A percentile compares a stretch with the other conserved stretches of the same genome.
Evolutionary conservation across 2,888 invertebrate genomes (phyloP).

Genomic region (Heliconius erato): DNA sequence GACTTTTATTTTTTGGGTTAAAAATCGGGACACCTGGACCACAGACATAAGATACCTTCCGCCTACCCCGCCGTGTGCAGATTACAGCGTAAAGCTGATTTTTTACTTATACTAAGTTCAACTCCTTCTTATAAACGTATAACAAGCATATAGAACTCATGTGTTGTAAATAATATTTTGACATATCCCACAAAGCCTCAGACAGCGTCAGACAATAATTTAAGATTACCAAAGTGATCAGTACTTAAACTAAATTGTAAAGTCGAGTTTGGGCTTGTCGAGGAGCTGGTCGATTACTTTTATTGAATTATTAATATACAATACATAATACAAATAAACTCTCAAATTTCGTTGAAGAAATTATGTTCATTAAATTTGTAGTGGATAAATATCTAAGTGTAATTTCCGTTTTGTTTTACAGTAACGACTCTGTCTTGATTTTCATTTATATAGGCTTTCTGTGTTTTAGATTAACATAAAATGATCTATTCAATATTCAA

Average conservation of each 20-base stretch:
- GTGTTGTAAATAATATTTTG: background rate
- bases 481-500: background rate
- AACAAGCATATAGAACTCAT: background rate
- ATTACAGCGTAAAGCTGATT: background rate
- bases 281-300: slow-evolving; percentile 19
- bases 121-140: too few relatives aligned
- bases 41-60: too few relatives aligned
- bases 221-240: slow-evolving; percentile 12
- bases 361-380: slow-evolving; percentile 16
- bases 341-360: background rate
- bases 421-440: background rate
- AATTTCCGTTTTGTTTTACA: slow-evolving; percentile 11
- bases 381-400: slow-evolving; percentile 2
- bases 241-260: slow-evolving; percentile 19
- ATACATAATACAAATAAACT: slow-evolving; percentile 13
- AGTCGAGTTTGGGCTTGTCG: background rate
- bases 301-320: slow-evolving; percentile 17
- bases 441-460: background rate
- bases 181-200: background rate
- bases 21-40: too few relatives aligned
- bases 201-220: background rate
- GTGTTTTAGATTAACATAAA: background rate
- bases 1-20: too few relatives aligned
- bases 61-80: background rate
- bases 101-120: too few relatives aligned